These are phyloP conservation scores for Trichopoda pennipes DNA, from an alignment of 2,888 invertebrate genomes.

Conservation along the genomic window DNA sequence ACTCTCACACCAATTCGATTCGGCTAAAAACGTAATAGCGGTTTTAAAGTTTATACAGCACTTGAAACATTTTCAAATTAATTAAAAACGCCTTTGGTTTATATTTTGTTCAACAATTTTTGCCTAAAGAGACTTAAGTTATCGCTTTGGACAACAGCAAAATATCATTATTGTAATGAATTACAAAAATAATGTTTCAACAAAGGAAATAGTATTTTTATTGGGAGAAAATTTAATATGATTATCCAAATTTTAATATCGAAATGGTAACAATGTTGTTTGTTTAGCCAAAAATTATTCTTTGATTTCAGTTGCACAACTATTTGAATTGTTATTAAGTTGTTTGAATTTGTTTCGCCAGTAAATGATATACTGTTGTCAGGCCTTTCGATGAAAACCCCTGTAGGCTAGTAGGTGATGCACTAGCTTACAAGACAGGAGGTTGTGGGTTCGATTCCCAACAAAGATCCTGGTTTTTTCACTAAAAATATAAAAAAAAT, in stretches of 20 bases:
- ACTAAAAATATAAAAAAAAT: too few species aligned
- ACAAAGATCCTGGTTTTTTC: too few species aligned
- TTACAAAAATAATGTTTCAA: conserved; percentile 34
- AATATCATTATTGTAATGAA: conserved; percentile 62
- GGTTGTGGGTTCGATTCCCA: too few species aligned
- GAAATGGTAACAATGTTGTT: background rate
- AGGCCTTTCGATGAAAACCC: too few species aligned
- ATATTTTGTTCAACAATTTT: conserved; percentile 23
- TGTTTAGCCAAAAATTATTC: background rate
- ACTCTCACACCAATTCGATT: background rate
- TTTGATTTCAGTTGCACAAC: background rate
- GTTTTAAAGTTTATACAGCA: conserved; percentile 71
- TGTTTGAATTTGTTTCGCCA: too few species aligned
- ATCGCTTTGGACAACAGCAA: conserved; percentile 48
- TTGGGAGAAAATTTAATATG: background rate
- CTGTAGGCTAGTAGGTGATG: too few species aligned
- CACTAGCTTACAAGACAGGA: too few species aligned
- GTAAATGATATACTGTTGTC: too few species aligned
- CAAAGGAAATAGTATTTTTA: background rate
- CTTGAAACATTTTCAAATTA: conserved; percentile 66
- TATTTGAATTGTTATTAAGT: background rate
- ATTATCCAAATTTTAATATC: background rate
- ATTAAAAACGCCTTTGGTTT: conserved; percentile 59
- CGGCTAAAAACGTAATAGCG: conserved; percentile 49
- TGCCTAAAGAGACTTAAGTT: background rate